Conservation (phyloP, 2,888 invertebrate species). For the Boloria selene region DNA sequence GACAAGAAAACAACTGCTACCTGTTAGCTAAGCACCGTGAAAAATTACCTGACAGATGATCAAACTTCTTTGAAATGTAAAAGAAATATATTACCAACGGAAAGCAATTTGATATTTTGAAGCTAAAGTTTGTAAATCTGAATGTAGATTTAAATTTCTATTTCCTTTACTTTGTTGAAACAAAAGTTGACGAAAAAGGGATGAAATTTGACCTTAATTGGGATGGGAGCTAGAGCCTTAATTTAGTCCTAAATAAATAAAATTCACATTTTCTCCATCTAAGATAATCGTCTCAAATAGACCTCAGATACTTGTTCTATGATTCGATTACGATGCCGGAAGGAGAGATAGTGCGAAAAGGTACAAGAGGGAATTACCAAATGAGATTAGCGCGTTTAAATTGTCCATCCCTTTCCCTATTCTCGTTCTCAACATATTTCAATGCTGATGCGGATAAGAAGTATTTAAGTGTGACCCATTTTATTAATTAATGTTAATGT, state of each 20-base stretch:
- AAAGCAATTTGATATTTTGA: constrained; percentile 34
- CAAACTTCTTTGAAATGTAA: constrained; percentile 30
- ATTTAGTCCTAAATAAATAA: constrained; percentile 51
- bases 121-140: constrained; percentile 37
- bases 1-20: constrained; percentile 32
- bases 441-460: constrained; percentile 15
- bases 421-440: constrained; percentile 28
- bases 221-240: not conserved
- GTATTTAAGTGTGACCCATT: not conserved
- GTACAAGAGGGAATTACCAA: constrained; percentile 25
- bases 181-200: constrained; percentile 46
- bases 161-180: constrained; percentile 50
- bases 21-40: constrained; percentile 33
- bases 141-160: constrained; percentile 24
- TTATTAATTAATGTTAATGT: not conserved
- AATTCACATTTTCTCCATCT: constrained; percentile 26
- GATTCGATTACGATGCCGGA: constrained; percentile 32
- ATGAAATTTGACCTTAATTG: constrained; percentile 50
- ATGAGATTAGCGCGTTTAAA: constrained; percentile 32
- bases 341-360: constrained; percentile 31
- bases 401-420: constrained; percentile 27
- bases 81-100: constrained; percentile 32
- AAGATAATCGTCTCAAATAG: constrained; percentile 18
- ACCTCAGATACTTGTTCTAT: constrained; percentile 19
- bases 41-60: constrained; percentile 39